Evolutionary conservation across 1,140 invertebrate genomes (phyloP), one percentile per base, ranked within the genome.

Genomic region (Ips nitidus): DNA sequence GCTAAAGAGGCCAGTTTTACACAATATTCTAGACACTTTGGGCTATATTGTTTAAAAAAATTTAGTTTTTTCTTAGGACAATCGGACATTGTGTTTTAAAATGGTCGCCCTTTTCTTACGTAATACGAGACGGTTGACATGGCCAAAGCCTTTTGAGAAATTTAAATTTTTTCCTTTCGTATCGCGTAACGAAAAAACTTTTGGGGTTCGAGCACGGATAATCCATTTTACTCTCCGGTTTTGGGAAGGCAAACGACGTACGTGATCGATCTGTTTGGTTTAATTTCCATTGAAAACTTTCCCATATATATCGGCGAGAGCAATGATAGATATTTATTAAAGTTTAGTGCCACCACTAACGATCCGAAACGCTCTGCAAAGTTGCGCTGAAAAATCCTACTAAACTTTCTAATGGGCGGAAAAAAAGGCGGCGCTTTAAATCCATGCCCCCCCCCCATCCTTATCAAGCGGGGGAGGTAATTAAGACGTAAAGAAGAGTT

Each of bases 131-230:
- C 22, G 22, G 22, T 22, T 22, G 22, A 22, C 22, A 22, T 22
- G 22, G 22, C 22, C 22, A 22, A 22, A 22, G 22, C 22, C 22
- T 22, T 22, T 22, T 0, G 22, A 22, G 22, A 22, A 22, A 22
- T 22, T 22, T 22, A 22, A 22, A 22, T 22, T 22, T 22, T 22
- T 22, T 22, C 22, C 22, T 22, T 22, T 22, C 22, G 22, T 22
- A 22, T 55, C 52, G 52, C 52, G 52, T 8, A 38, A 55, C 52
- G 37, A 55, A 55, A 55, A 55, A 55, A 55, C 52, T 55, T 55
- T 36, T 55, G 52, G 52, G 4, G 4, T 55, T 55, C 37, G 37
- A 55, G 52, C 52, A n/a, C n/a, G 37, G 52, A 55, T 55, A 55
- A 55, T 55, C 52, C 52, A 55, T 55, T 60, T 45, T 45, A 1